phyloP scores from a whole-genome alignment of 2,113 vertebrate species.

The Lathamus discolor region DNA sequence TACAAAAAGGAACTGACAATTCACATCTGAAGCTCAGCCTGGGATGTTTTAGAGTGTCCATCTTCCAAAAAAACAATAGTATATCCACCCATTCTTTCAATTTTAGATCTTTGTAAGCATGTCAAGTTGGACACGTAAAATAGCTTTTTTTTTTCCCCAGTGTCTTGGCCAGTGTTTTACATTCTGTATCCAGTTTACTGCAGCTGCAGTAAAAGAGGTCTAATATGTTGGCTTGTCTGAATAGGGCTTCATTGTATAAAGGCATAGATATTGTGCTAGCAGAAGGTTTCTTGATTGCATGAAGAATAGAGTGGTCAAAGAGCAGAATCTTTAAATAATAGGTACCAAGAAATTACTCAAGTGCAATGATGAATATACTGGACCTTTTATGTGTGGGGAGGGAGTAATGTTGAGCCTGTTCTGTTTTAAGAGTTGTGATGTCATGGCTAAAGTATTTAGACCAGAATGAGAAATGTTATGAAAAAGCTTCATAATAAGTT shows the following conservation, averaged over 20 bases:
- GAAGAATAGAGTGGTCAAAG: constrained; percentile 33
- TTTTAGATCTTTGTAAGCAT: neutral
- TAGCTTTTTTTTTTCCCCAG: neutral
- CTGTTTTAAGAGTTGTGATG: constrained; percentile 1
- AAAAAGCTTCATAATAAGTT: neutral
- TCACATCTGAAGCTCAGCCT: neutral
- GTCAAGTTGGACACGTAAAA: constrained; percentile 6
- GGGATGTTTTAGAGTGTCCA: neutral
- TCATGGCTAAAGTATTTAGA: constrained; percentile 18
- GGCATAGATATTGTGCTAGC: constrained; percentile 16
- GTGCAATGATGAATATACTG: neutral
- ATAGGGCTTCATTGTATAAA: constrained; percentile 38
- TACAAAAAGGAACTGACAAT: neutral
- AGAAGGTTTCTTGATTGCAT: constrained; percentile 12
- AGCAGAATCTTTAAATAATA: constrained; percentile 11
- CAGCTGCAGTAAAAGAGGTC: constrained; percentile 55
- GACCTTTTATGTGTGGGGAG: neutral
- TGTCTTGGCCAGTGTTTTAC: constrained; percentile 1
- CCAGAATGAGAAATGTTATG: neutral
- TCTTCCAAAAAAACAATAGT: neutral
- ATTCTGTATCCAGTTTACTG: constrained; percentile 7
- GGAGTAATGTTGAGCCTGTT: neutral
- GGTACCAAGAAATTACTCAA: neutral
- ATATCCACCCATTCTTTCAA: neutral
- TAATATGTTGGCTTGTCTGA: constrained; percentile 31